Evolutionary conservation across 2,113 vertebrate genomes (phyloP).

Genomic region (Tringa solitaria): DNA sequence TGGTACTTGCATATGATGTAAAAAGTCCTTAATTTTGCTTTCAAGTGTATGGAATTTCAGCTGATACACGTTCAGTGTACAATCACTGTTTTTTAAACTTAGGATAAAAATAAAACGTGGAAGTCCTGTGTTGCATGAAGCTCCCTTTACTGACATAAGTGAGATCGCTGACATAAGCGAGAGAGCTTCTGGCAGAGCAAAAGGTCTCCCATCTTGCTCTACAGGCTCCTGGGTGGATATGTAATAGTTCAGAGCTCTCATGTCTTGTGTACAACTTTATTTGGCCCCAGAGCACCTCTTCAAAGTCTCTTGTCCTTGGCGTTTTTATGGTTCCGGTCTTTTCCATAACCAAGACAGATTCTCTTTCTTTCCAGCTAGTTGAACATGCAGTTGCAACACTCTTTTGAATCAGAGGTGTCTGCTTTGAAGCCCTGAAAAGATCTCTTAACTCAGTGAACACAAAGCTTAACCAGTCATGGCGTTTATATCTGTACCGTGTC

Average conservation of each 20-base stretch:
- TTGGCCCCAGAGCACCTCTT: slow-evolving; percentile 8
- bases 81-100: not conserved
- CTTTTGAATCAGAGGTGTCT: not conserved
- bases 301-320: not conserved
- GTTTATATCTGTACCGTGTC: not conserved
- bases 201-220: not conserved
- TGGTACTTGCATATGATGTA: not conserved
- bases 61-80: not conserved
- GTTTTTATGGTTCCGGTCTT: not conserved
- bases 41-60: not conserved
- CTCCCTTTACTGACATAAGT: not conserved
- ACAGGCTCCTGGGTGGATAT: not conserved
- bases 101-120: not conserved
- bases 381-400: not conserved
- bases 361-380: not conserved
- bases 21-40: not conserved
- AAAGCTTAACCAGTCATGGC: not conserved
- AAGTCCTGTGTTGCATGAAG: not conserved
- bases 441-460: not conserved
- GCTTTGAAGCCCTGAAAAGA: not conserved
- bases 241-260: fast-evolving
- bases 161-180: not conserved
- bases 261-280: not conserved
- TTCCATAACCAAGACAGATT: not conserved
- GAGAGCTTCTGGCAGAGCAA: not conserved